phyloP scores from a whole-genome alignment of 2,113 vertebrate genomes.

The Spea bombifrons region DNA sequence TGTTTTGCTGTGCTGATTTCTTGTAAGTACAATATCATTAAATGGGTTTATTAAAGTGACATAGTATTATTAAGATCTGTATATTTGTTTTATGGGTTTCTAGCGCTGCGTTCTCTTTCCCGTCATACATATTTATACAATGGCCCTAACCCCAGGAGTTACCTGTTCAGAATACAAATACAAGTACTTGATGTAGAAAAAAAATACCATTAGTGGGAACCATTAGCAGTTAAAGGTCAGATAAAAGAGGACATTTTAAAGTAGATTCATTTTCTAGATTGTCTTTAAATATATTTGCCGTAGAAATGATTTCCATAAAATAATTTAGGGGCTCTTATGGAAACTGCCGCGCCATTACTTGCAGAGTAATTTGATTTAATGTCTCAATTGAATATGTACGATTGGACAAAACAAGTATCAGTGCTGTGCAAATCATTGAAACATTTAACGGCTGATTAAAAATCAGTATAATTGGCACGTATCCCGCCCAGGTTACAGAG shows the following conservation, averaged over 20 bases:
- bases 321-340: conserved; percentile 31
- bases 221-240: conserved; percentile 5
- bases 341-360: conserved; percentile 15
- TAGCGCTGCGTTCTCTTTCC: not conserved
- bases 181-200: not conserved
- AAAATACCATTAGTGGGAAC: not conserved
- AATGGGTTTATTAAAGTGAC: not conserved
- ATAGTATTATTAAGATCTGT: not conserved
- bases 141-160: not conserved
- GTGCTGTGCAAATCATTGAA: conserved; percentile 13
- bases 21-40: not conserved
- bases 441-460: conserved; percentile 15
- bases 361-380: conserved; percentile 20
- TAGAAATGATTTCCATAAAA: conserved; percentile 29
- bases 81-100: not conserved
- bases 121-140: not conserved
- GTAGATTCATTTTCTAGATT: not conserved
- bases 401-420: conserved; percentile 4
- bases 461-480: conserved; percentile 12
- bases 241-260: conserved; percentile 4
- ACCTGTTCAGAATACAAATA: conserved; percentile 1
- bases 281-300: conserved; percentile 13
- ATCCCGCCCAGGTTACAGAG: not conserved
- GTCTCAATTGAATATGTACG: conserved; percentile 24
- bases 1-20: not conserved